phyloP scores from a whole-genome alignment of 2,113 vertebrate species.

The Oncorhynchus masou region DNA sequence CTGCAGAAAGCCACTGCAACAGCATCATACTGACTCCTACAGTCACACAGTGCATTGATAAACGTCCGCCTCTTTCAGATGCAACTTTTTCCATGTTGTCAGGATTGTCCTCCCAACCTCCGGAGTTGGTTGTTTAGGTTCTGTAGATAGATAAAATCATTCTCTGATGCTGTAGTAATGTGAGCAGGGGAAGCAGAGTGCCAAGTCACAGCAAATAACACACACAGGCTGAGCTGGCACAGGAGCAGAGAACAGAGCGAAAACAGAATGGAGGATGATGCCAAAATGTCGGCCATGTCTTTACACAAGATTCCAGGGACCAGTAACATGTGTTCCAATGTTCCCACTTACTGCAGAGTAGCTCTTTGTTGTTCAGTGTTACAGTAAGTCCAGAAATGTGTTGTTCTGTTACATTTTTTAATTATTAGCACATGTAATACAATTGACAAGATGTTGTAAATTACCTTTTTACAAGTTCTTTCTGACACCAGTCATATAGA shows the following conservation, averaged over 20 bases:
- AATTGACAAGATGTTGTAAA: constrained; percentile 36
- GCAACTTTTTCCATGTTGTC: background rate
- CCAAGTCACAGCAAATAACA: constrained; percentile 73
- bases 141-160: constrained; percentile 18
- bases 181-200: constrained; percentile 59
- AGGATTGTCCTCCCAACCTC: constrained; percentile 34
- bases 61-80: background rate
- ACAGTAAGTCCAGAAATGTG: constrained; percentile 69
- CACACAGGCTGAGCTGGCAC: constrained; percentile 73
- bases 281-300: constrained; percentile 74
- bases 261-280: constrained; percentile 64
- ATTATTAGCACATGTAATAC: constrained; percentile 38
- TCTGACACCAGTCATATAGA: constrained; percentile 64
- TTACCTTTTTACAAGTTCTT: constrained; percentile 64
- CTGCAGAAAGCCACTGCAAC: constrained; percentile 28
- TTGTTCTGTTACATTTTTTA: constrained; percentile 45
- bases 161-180: constrained; percentile 48
- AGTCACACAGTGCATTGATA: constrained; percentile 8
- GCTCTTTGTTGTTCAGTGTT: constrained; percentile 58
- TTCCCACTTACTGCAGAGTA: constrained; percentile 64
- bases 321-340: constrained; percentile 69
- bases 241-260: constrained; percentile 62
- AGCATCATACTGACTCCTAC: constrained; percentile 32
- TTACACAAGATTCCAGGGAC: constrained; percentile 69
- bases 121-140: background rate